Evolutionary conservation across 2,888 invertebrate genomes (phyloP), one percentile per base, ranked within the genome.

Genomic region (Cerceris ruficornis): DNA sequence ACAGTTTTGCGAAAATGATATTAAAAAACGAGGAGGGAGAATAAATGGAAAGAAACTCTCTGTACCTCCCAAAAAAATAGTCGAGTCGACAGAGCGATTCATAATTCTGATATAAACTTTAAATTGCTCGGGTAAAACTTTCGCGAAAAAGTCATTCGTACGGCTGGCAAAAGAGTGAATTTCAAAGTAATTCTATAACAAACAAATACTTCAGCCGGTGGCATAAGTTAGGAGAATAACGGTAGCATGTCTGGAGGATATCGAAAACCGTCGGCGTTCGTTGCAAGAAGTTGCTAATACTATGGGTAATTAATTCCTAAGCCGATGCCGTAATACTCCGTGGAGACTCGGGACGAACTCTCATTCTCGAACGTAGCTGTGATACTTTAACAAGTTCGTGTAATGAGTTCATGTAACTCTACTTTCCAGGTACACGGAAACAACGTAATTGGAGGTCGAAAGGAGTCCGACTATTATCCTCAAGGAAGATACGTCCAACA

Each of bases 391-490:
- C 46, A 11, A 46, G 46, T 46, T 11, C 46, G 11, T 17, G 7
- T 17, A 57, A 57, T 7, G 55, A 57, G 55, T 57, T 57, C 55
- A n/a, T 39, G 15, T 57, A 57, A 17, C 55, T 17, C 39, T 57
- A 7, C 17, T 15, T 17, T 8, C 11, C 8, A 6, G 55, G 28
- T 17, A 57, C 39, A 1, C 39, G 6, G 17, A 57, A 57, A 17
- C 55, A 17, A 57, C 13, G 7, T 7, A 1, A 57, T 57, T n/a
- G 55, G 55, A 13, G 13, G 55, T 7, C 55, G 28, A 57, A 57
- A 1, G 15, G 6, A 57, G 15, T 17, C 8, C 55, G 39, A 54
- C 54, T 54, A n/a, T 15, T 2, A 13, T n/a, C 14, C 15, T 54
- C 9, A 46, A 11, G 46, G 8, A 28, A 28, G 28, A 28, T 28